phyloP scores from a whole-genome alignment of 2,797 vertebrate species.

The Chrosomus eos region DNA sequence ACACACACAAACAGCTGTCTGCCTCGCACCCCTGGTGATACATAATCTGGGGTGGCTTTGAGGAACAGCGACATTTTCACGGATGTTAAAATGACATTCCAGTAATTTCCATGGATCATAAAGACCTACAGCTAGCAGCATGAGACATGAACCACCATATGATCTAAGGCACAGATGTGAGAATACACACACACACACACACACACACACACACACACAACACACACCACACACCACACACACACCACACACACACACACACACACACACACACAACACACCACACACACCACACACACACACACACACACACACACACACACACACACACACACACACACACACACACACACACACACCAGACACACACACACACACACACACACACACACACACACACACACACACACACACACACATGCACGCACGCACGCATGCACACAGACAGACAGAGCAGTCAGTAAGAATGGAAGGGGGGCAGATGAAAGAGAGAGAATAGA shows the following conservation, averaged over 20 bases:
- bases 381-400: too few species aligned
- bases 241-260: background rate
- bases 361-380: background rate
- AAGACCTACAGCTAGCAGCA: conserved; percentile 55
- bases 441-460: background rate
- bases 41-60: conserved; percentile 56
- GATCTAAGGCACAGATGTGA: conserved; percentile 62
- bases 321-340: background rate
- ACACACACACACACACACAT: background rate
- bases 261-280: background rate
- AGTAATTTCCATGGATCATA: conserved; percentile 62
- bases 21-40: conserved; percentile 41
- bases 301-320: background rate
- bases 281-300: background rate
- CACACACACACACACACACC: background rate
- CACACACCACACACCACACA: background rate
- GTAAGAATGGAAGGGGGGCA: conserved; percentile 28
- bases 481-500: conserved; percentile 23
- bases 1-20: conserved; percentile 45
- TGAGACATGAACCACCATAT: conserved; percentile 50
- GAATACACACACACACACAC: background rate
- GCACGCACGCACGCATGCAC: background rate
- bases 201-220: background rate
- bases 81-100: conserved; percentile 63
- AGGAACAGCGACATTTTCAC: conserved; percentile 54